Base-by-base conservation (phyloP, 2,113 vertebrate genomes). In the Hemichromis elongatus region DNA sequence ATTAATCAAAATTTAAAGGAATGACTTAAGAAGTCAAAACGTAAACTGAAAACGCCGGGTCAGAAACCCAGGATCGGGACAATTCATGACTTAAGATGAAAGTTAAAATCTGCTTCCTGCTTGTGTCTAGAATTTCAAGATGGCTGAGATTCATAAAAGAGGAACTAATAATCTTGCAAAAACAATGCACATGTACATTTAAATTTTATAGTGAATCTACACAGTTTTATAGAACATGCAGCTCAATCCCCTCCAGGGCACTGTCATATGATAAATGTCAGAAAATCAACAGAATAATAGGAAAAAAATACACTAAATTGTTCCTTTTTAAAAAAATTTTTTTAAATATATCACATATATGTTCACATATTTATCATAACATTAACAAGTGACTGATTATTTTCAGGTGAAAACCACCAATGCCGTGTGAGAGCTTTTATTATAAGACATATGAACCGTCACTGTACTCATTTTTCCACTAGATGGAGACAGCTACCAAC, bases 401-500 rank as follows among this genome's bases (percentile, higher is more conserved):
- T 77, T 78, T 61, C 55, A 59, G 28, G 40, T 19, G 5, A 13
- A 40, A 75, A 13, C 45, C 45, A 50, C 16, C 7, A 50, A 19
- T 50, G 26, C 16, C 35, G 19, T 63, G 4, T 52, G 24, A n/a
- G n/a, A 45, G 26, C 28, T 16, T 57, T 2, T 70, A 6, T 5
- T 16, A 5, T 42, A 5, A 53, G 6, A 1, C 2, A 28, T 7
- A 81, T 45, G 10, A 50, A 12, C 77, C 75, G 3, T 89, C 75
- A 89, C 19, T 90, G 73, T 68, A 28, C 3, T 55, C 0, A 30
- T 37, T 19, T 80, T 6, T 79, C 93, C 95, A 90, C 90, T 92
- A 95, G 95, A 92, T 91, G 95, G 93, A 77, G 78, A 80, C 10
- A 94, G 42, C 89, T 37, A 70, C 89, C 42, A 83, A 37, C 59